Base-by-base conservation (phyloP, 2,797 vertebrate species). In the Eulemur coronatus region DNA sequence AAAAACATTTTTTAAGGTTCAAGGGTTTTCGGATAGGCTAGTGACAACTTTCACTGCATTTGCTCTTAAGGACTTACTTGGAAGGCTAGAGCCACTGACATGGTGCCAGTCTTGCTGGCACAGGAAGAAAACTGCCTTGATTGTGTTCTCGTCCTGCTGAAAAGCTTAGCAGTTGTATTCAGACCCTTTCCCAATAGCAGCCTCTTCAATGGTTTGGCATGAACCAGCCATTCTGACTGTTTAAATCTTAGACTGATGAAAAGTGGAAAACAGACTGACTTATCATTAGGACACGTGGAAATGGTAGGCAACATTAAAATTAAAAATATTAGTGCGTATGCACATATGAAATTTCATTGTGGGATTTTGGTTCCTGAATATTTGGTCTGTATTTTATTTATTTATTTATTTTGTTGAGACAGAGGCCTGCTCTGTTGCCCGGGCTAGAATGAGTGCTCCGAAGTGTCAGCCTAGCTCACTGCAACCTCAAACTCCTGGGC, bases 1-100 rank as follows among this genome's bases (percentile, higher is more conserved):
- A 98, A 87, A 95, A 95, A 96, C 18, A 72, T 94, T 97, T 97
- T 97, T 93, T 86, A 97, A 97, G 95, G 82, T 96, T 97, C 95
- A 95, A 41, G 22, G 76, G 43, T 97, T 96, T 98, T 97, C 86
- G 98, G 94, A 96, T 95, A 96, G 95, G 76, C 91, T 96, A 97
- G 17, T 89, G 93, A 61, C 90, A 95, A 0, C n/a, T 28, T 93
- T 50, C 85, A 73, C 76, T 96, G 81, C 46, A 75, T 93, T 79
- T 95, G 84, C 35, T 89, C 86, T 80, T 46, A 95, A 97, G 93
- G 59, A 61, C 96, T 57, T 69, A 89, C 76, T 73, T 59, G 33
- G 70, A 93, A 15, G 69, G 82, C 72, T 50, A 48, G 90, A 91
- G 89, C 28, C 63, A 96, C 84, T 96, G 96, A 95, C 79, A 89